Percentiles rank a stretch among this genome's conserved stretches.
Conservation (phyloP, 1,140 invertebrate species). For the Achatina immaculata region DNA sequence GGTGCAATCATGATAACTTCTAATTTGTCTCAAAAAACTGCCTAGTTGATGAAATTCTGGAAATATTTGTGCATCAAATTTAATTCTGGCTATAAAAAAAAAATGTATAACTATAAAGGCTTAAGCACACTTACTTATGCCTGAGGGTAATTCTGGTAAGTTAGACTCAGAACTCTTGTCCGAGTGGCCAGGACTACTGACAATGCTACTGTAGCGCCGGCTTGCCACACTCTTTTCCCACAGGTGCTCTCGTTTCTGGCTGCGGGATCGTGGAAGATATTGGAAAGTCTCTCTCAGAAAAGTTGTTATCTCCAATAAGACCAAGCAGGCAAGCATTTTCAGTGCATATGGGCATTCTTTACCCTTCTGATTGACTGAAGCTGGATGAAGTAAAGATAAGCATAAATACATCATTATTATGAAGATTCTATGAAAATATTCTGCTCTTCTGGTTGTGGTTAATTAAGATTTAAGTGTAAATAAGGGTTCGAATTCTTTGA, state of each 20-base stretch:
- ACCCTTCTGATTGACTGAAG: slow-evolving; percentile 87
- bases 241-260: slow-evolving; percentile 58
- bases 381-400: slow-evolving; percentile 72
- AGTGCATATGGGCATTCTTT: slow-evolving; percentile 91
- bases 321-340: slow-evolving; percentile 90
- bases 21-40: no score
- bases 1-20: no score
- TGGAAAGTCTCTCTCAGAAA: slow-evolving; percentile 96
- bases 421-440: no score
- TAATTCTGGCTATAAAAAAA: no score
- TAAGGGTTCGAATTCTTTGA: no score
- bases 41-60: no score
- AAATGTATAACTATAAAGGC: background rate
- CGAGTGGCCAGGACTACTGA: slow-evolving; percentile 69
- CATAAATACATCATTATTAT: no score
- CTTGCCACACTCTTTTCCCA: slow-evolving; percentile 69
- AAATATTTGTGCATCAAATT: no score
- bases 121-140: slow-evolving; percentile 50
- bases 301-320: slow-evolving; percentile 95
- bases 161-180: slow-evolving; percentile 68
- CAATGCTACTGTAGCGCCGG: slow-evolving; percentile 70
- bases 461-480: no score
- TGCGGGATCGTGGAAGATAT: slow-evolving; percentile 72
- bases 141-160: slow-evolving; percentile 60
- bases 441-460: no score